phyloP scores from a whole-genome alignment of 2,888 invertebrate genomes.

The Trissonchulus sp. region DNA sequence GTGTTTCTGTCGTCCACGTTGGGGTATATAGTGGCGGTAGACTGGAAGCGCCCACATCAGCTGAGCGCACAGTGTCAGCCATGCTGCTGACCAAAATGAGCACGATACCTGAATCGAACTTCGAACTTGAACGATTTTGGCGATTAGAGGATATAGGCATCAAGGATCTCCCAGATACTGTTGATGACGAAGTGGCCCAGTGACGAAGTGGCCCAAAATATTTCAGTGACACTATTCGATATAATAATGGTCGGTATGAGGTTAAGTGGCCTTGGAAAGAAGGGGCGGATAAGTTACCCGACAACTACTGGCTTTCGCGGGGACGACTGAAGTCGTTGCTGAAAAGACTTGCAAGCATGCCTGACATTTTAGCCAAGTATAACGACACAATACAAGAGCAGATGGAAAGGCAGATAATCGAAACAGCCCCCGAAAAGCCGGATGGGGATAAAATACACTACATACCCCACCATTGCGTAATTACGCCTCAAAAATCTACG shows the following conservation, averaged over 20 bases:
- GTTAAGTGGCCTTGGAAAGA: constrained; percentile 25
- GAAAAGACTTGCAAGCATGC: neutral
- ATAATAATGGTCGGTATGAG: constrained; percentile 17
- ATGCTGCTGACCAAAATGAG: constrained; percentile 9
- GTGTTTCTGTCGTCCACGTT: constrained; percentile 9
- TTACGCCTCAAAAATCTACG: constrained; percentile 34
- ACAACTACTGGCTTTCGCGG: constrained; percentile 6
- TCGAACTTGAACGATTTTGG: constrained; percentile 24
- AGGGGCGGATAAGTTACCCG: neutral
- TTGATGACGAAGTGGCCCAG: neutral
- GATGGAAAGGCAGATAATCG: constrained; percentile 30
- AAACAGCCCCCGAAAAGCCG: constrained; percentile 18
- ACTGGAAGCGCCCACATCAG: neutral
- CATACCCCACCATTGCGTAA: constrained; percentile 36
- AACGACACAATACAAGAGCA: constrained; percentile 29
- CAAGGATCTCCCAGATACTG: constrained; percentile 5
- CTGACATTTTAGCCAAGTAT: constrained; percentile 29
- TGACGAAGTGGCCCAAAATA: neutral
- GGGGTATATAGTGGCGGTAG: constrained; percentile 20
- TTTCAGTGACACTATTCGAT: constrained; percentile 14
- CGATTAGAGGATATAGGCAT: constrained; percentile 21
- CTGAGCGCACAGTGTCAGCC: neutral
- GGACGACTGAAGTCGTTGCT: constrained; percentile 20
- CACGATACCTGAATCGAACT: neutral
- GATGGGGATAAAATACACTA: constrained; percentile 32